Evolutionary conservation across 2,888 invertebrate species (phyloP).

Genomic region (Lepidochitona cinerea): DNA sequence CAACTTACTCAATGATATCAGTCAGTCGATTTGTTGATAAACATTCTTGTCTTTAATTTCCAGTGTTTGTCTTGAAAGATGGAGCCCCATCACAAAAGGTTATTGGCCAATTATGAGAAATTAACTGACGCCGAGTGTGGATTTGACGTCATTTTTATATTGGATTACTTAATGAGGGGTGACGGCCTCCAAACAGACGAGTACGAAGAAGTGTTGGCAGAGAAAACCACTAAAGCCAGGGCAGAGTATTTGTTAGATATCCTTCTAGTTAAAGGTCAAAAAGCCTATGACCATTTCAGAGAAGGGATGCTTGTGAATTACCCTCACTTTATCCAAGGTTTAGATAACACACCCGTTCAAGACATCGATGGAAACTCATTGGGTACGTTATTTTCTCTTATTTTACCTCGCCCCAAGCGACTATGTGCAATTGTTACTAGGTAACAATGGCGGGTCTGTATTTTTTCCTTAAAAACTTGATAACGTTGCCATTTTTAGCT

Average conservation of each 20-base stretch:
- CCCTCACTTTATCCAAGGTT: background rate
- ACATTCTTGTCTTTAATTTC: too few species aligned
- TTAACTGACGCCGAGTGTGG: background rate
- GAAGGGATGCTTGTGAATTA: background rate
- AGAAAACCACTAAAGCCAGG: background rate
- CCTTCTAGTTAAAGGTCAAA: background rate
- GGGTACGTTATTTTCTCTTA: background rate
- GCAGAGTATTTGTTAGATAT: background rate
- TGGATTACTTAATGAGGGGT: background rate
- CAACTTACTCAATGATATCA: too few species aligned
- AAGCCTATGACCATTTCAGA: background rate
- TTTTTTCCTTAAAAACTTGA: too few species aligned
- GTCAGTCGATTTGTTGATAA: too few species aligned
- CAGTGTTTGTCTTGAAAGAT: too few species aligned
- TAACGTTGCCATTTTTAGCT: too few species aligned
- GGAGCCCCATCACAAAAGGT: background rate
- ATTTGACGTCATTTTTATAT: background rate
- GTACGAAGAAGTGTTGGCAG: background rate
- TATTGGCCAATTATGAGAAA: background rate
- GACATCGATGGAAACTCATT: background rate
- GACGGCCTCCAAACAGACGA: background rate
- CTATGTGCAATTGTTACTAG: too few species aligned
- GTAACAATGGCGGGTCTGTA: too few species aligned
- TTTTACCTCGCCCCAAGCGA: too few species aligned
- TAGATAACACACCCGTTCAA: background rate